Conservation (phyloP, 1,140 invertebrate species). For the Portunus trituberculatus region DNA sequence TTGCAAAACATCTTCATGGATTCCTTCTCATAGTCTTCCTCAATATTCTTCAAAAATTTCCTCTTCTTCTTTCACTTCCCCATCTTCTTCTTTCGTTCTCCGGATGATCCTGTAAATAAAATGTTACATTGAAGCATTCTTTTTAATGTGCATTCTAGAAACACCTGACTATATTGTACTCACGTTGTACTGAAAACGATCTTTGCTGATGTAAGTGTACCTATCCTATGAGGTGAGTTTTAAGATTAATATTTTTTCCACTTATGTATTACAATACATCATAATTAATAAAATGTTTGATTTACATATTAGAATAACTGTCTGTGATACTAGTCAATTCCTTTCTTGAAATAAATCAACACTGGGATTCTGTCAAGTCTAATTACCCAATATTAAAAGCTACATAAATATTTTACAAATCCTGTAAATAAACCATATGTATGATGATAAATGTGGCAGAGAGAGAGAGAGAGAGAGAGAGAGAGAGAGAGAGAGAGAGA, state of each 20-base stretch:
- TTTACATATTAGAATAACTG: no score
- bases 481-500: no score
- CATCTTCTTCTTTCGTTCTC: constrained; percentile 65
- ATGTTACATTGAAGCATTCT: background rate
- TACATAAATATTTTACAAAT: no score
- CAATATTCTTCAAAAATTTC: constrained; percentile 70
- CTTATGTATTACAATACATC: no score
- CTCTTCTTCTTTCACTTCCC: constrained; percentile 70
- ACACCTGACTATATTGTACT: background rate
- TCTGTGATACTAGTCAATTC: no score
- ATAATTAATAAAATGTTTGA: no score
- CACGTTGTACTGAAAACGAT: background rate
- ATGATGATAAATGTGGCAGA: no score
- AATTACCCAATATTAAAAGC: no score
- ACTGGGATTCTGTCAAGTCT: no score
- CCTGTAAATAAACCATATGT: no score
- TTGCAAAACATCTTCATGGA: background rate
- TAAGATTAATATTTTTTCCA: background rate
- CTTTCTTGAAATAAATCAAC: no score
- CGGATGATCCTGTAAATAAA: constrained; percentile 60
- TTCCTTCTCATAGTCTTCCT: constrained; percentile 71
- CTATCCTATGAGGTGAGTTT: background rate
- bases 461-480: no score
- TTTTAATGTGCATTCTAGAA: background rate
- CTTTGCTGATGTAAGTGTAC: background rate